Evolutionary conservation across 2,113 vertebrate genomes (phyloP).

Genomic region (Mirounga angustirostris): DNA sequence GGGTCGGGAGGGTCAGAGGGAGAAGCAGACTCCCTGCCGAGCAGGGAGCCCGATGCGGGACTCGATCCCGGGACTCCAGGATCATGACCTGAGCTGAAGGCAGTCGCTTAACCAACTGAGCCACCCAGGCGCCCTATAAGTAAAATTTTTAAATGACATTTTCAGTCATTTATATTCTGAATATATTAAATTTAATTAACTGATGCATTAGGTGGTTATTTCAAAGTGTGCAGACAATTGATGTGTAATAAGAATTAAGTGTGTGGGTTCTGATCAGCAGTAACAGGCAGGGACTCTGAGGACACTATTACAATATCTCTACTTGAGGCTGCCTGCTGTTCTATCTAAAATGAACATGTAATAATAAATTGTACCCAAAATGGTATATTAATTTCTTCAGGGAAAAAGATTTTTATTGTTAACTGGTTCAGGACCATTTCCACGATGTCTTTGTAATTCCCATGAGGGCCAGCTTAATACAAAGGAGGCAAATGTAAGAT

Average conservation of each 20-base stretch:
- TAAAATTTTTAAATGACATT: background rate
- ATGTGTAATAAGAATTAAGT: background rate
- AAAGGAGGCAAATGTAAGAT: constrained; percentile 65
- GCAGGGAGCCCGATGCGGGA: no score
- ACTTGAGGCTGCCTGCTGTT: constrained; percentile 26
- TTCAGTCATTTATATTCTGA: constrained; percentile 43
- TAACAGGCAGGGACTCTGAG: background rate
- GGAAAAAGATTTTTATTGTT: constrained; percentile 72
- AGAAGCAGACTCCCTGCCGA: no score
- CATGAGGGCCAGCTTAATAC: constrained; percentile 51
- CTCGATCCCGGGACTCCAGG: no score
- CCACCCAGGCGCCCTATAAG: no score
- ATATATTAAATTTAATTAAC: constrained; percentile 16
- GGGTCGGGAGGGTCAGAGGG: no score
- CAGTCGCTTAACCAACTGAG: no score
- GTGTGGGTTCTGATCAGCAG: background rate
- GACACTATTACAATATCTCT: constrained; percentile 45
- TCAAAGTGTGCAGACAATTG: constrained; percentile 45
- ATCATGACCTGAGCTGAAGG: no score
- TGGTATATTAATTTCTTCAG: constrained; percentile 69
- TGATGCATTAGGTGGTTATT: background rate
- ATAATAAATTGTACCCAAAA: constrained; percentile 67
- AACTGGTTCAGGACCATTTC: constrained; percentile 67
- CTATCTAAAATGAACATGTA: constrained; percentile 61
- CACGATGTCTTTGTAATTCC: constrained; percentile 31